These are phyloP conservation scores for Monochamus saltuarius DNA, from an alignment of 1,140 invertebrate species.

Conservation along the genomic window DNA sequence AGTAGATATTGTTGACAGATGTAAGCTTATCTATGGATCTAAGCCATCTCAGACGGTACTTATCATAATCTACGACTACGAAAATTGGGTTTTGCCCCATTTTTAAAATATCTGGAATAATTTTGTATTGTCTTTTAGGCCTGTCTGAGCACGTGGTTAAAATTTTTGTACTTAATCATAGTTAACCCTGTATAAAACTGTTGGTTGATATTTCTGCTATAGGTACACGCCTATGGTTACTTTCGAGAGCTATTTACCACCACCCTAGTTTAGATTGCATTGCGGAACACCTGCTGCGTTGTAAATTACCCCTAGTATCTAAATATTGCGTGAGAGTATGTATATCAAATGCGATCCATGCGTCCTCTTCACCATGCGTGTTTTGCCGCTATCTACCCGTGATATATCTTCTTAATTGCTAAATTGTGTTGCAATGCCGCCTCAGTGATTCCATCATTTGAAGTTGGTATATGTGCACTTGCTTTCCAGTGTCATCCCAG, in stretches of 20 bases:
- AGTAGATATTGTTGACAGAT: too few relatives aligned
- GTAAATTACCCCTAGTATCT: slow-evolving; percentile 33
- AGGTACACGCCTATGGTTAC: too few relatives aligned
- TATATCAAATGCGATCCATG: slow-evolving; percentile 28
- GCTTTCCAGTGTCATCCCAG: neutral
- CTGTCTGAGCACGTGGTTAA: too few relatives aligned
- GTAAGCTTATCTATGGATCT: too few relatives aligned
- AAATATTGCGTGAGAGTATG: slow-evolving; percentile 37
- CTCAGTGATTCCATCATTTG: slow-evolving; percentile 17
- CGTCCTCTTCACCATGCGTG: slow-evolving; percentile 21
- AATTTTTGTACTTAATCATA: too few relatives aligned
- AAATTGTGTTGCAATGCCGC: slow-evolving; percentile 24
- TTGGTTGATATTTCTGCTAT: too few relatives aligned
- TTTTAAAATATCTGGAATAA: too few relatives aligned
- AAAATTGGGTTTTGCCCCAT: too few relatives aligned
- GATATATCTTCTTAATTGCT: slow-evolving; percentile 31
- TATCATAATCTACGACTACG: too few relatives aligned
- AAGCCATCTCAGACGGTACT: too few relatives aligned
- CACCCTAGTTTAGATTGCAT: slow-evolving; percentile 20
- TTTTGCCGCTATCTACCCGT: slow-evolving; percentile 18
- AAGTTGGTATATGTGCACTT: slow-evolving; percentile 18
- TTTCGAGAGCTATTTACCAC: neutral
- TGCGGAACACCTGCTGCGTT: slow-evolving; percentile 33
- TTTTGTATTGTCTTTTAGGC: too few relatives aligned
- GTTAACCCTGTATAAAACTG: too few relatives aligned